A percentile compares a stretch with the other conserved stretches of the same genome.
Conservation (phyloP, 30 jellyfish, hydroid and myxozoan species). For the Catostylus mosaicus region DNA sequence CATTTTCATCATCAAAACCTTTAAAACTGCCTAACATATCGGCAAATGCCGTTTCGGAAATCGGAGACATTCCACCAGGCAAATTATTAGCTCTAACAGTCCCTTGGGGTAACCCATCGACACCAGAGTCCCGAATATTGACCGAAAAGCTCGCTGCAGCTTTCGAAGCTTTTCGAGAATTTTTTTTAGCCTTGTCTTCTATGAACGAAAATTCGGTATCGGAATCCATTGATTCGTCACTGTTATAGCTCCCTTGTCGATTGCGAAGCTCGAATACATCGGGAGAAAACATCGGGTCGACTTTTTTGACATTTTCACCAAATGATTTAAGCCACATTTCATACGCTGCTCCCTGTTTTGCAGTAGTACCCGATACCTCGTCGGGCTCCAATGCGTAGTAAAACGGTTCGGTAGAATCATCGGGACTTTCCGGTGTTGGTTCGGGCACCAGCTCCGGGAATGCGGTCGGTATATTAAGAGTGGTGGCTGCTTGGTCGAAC, state of each 20-base stretch:
- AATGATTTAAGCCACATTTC: slow-evolving; percentile 60
- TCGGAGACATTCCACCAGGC: slow-evolving; percentile 48
- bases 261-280: slow-evolving; percentile 14
- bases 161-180: slow-evolving; percentile 31
- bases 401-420: slow-evolving; percentile 51
- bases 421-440: slow-evolving; percentile 2
- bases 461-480: slow-evolving; percentile 8
- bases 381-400: slow-evolving; percentile 66
- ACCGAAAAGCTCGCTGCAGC: slow-evolving; percentile 49
- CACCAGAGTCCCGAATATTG: slow-evolving; percentile 19
- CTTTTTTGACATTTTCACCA: slow-evolving; percentile 27
- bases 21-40: slow-evolving; percentile 36
- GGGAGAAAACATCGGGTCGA: slow-evolving; percentile 46
- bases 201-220: slow-evolving; percentile 79
- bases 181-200: slow-evolving; percentile 56
- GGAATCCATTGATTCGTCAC: slow-evolving; percentile 83
- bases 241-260: slow-evolving; percentile 44
- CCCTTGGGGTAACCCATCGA: slow-evolving; percentile 8
- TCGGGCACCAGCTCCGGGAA: slow-evolving; percentile 14
- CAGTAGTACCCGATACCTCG: not conserved
- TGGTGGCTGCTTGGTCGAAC: slow-evolving; percentile 50
- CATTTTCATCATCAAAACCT: slow-evolving; percentile 39
- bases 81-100: slow-evolving; percentile 32
- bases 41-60: slow-evolving; percentile 48
- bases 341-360: slow-evolving; percentile 20